These are phyloP conservation scores for Bombylius major DNA, from an alignment of 2,888 invertebrate species.

Conservation along the genomic window DNA sequence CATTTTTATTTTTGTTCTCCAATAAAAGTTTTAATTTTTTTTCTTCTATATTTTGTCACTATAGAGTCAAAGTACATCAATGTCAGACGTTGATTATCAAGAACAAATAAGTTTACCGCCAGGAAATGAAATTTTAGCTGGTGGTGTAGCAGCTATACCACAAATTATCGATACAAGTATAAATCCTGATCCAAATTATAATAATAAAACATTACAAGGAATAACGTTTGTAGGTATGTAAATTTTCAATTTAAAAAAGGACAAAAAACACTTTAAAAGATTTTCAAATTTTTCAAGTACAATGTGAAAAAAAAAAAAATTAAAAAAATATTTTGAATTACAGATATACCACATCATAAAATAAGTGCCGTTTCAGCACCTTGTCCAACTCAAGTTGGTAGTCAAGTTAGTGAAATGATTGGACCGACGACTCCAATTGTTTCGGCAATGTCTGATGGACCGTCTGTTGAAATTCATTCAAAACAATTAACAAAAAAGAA, in stretches of 20 bases:
- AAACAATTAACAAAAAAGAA: conserved; percentile 36
- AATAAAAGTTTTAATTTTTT: neutral
- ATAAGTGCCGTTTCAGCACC: conserved; percentile 10
- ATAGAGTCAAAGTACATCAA: conserved; percentile 17
- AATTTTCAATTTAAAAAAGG: neutral
- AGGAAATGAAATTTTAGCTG: neutral
- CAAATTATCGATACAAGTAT: conserved; percentile 3
- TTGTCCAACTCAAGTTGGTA: conserved; percentile 11
- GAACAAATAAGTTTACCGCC: conserved; percentile 11
- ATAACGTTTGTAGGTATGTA: conserved; percentile 3
- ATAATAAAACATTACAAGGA: conserved; percentile 5
- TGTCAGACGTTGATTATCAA: conserved; percentile 20
- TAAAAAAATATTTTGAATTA: conserved; percentile 1
- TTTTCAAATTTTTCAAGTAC: neutral
- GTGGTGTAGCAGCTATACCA: conserved; percentile 10
- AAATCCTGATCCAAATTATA: neutral
- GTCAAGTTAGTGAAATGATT: conserved; percentile 4
- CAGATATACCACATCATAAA: conserved; percentile 13
- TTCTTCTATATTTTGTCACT: neutral
- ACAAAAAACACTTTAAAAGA: neutral
- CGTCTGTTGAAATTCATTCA: conserved; percentile 36
- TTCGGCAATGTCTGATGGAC: conserved; percentile 57
- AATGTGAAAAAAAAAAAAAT: no score
- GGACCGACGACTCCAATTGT: conserved; percentile 45
- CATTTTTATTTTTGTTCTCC: neutral